Conservation (phyloP, 2,888 invertebrate species). For the Cylindroiulus punctatus region DNA sequence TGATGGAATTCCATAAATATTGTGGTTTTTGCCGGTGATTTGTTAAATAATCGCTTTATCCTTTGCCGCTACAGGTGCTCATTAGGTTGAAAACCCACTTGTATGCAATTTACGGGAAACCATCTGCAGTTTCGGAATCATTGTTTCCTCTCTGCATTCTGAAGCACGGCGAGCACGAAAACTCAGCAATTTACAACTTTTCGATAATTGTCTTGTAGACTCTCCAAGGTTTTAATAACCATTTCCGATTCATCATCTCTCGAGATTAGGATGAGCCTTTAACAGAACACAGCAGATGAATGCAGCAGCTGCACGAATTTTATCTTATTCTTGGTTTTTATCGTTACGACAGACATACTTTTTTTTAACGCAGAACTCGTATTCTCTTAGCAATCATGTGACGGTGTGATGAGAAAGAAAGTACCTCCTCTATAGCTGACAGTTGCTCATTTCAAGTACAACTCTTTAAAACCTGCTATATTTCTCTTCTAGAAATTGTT, state of each 20-base stretch:
- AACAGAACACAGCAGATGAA: neutral
- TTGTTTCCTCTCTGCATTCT: too few relatives aligned
- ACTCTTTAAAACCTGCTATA: conserved; percentile 17
- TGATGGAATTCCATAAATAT: too few relatives aligned
- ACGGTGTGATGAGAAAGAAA: conserved; percentile 20
- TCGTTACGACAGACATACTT: neutral
- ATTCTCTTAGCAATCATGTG: neutral
- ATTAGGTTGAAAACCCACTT: too few relatives aligned
- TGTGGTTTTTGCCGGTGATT: too few relatives aligned
- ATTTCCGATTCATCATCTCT: neutral
- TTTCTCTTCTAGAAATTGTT: neutral
- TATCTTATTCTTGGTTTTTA: neutral
- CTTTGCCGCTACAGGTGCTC: too few relatives aligned
- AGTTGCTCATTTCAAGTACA: conserved; percentile 37
- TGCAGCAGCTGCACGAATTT: neutral
- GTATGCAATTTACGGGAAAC: too few relatives aligned
- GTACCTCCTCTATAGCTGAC: conserved; percentile 36
- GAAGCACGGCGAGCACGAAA: too few relatives aligned
- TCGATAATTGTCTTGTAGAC: neutral
- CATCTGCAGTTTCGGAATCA: too few relatives aligned
- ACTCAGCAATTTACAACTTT: neutral
- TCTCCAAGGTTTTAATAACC: neutral
- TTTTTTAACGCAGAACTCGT: neutral
- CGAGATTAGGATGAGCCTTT: neutral
- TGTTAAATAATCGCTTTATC: too few relatives aligned